Evolutionary conservation across 2,797 vertebrate genomes (phyloP).

Genomic region (Neostethus bicornis): DNA sequence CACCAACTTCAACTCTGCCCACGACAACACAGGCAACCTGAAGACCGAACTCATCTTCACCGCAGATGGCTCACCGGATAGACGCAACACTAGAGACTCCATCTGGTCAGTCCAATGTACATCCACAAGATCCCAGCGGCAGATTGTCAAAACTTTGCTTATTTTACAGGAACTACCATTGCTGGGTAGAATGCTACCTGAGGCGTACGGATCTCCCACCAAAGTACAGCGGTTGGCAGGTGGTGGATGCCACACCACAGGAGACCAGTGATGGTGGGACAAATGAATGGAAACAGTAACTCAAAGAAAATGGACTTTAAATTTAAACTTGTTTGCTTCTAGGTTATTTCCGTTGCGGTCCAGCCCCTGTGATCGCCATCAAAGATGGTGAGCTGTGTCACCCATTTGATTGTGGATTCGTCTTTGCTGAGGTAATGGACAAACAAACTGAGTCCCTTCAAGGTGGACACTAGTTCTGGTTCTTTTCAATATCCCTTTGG

Average conservation of each 20-base stretch:
- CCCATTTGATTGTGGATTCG: constrained; percentile 85
- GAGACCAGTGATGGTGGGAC: constrained; percentile 91
- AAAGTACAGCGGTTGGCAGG: constrained; percentile 88
- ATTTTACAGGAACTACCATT: constrained; percentile 95
- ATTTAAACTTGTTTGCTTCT: background rate
- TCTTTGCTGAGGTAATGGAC: constrained; percentile 85
- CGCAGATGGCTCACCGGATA: constrained; percentile 71
- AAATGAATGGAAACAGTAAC: background rate
- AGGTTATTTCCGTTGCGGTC: constrained; percentile 89
- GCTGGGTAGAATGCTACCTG: constrained; percentile 92
- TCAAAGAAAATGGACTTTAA: background rate
- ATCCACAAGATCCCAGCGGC: too few relatives aligned
- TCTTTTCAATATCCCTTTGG: background rate
- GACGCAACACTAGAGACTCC: constrained; percentile 82
- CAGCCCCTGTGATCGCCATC: constrained; percentile 84
- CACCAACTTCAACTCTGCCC: constrained; percentile 91
- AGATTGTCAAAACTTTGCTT: too few relatives aligned
- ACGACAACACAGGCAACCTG: constrained; percentile 89
- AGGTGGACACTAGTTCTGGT: constrained; percentile 66
- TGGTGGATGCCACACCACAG: constrained; percentile 90
- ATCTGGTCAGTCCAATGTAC: constrained; percentile 88
- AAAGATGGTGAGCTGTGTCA: constrained; percentile 84
- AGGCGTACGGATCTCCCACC: constrained; percentile 82
- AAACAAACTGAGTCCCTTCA: constrained; percentile 1
- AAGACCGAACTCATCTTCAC: constrained; percentile 83